Evolutionary conservation across 2,797 vertebrate genomes (phyloP), one percentile per base, ranked within the genome.

Genomic region (Bradypus variegatus): DNA sequence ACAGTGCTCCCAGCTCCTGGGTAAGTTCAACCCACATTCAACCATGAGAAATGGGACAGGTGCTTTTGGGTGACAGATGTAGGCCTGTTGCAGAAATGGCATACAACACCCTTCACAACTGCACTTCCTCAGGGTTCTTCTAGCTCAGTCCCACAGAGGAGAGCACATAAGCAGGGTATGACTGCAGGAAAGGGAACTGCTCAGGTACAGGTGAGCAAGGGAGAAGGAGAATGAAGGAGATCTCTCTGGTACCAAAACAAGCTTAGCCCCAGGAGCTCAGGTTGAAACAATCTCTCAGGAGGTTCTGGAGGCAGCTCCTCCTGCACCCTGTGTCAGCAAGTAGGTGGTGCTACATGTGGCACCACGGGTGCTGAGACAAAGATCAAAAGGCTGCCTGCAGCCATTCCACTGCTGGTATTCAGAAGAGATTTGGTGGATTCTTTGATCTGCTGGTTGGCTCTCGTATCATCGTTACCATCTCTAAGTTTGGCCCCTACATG

Each of bases 391-490:
- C 88, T 16, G 92, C 95, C 96, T 33, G 86, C 29, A 95, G 94
- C 91, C 94, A 86, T 93, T 78, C 84, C 65, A 93, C 90, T 86
- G 89, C 81, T 91, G 94, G 87, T 94, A 94, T 95, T 96, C 94
- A 94, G 91, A 93, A 92, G 94, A 95, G 90, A 95, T 88, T 89
- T 91, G 93, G 94, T 91, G 70, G 53, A 53, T 67, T 87, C 96
- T 96, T 95, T 96, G 96, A 96, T 96, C 95, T 96, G 86, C 88
- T 90, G 92, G 94, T 94, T 95, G 94, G 93, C 75, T 94, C 88
- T 76, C n/a, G 10, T 25, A 89, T 90, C 64, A 88, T 55, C 4
- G 70, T 88, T 93, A 90, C 53, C 88, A 58, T 89, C 86, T 96
- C 82, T 8, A 90, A 93, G 65, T 92, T 90, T 95, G 95, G 76